Evolutionary conservation across 1,140 invertebrate genomes (phyloP), one percentile per base, ranked within the genome.

Genomic region (Solenopsis fugax): DNA sequence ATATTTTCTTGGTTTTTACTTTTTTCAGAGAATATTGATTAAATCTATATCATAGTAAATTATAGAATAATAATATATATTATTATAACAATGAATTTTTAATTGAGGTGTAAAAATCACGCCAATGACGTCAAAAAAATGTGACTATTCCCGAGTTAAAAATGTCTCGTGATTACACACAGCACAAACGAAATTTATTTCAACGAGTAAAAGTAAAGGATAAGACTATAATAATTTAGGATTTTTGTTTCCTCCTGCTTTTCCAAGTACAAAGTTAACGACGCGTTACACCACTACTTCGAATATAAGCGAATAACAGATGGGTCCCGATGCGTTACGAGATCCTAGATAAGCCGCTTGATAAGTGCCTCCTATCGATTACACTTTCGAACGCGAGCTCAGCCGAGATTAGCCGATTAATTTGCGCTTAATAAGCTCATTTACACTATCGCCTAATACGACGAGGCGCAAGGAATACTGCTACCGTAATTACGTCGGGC

Each of bases 371-470:
- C n/a, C 10, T 54, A 41, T 54, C 50, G 50, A 73, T 54, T 54
- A 37, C 29, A 73, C 71, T 73, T 54, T 73, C 29, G 48, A 54
- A 41, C 71, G 41, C 45, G 13, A 41, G 7, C 62, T n/a, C 64
- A 48, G n/a, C 21, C 54, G 34, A 16, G 65, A 72, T 82, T 45
- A 45, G 37, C 67, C 56, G 52, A 73, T 82, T 85, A 85, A 85
- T 77, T 64, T 56, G 72, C 50, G 34, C 45, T 85, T 77, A 85
- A 85, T 85, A 64, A 77, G 45, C 58, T 77, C 58, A 85, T 85
- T 67, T 62, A 77, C 54, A 34, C 56, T 41, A 24, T 52, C 58
- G 34, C n/a, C 58, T 54, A 64, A 76, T 73, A 62, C 45, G 56
- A 50, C 16, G 78, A 58, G 13, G 54, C 81, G 56, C 71, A 21